Conservation (phyloP, 2,888 invertebrate genomes). For the Spisula subtruncata region DNA sequence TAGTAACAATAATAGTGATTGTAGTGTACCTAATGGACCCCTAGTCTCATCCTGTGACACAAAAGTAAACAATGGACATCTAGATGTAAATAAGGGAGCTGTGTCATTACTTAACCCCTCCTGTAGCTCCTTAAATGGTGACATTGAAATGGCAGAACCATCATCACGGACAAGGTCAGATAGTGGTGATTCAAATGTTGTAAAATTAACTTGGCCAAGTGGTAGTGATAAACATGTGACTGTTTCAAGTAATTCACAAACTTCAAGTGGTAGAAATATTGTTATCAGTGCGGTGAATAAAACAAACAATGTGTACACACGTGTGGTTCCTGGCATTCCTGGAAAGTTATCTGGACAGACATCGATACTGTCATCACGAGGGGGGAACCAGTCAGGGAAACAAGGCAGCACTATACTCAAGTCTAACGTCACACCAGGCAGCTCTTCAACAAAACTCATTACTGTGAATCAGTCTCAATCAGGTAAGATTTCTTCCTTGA, state of each 20-base stretch:
- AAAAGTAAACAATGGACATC: constrained; percentile 72
- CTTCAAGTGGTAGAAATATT: constrained; percentile 80
- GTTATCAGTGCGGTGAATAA: constrained; percentile 84
- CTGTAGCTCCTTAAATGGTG: constrained; percentile 70
- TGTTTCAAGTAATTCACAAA: constrained; percentile 64
- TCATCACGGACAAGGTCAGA: constrained; percentile 68
- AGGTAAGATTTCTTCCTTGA: constrained; percentile 62
- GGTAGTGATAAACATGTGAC: constrained; percentile 71
- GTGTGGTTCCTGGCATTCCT: constrained; percentile 79
- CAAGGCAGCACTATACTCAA: constrained; percentile 71
- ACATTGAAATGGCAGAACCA: constrained; percentile 69
- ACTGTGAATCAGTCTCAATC: constrained; percentile 81
- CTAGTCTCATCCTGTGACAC: constrained; percentile 69
- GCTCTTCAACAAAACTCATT: constrained; percentile 81
- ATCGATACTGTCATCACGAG: constrained; percentile 81
- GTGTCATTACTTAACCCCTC: constrained; percentile 79
- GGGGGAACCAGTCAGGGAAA: constrained; percentile 75
- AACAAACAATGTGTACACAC: constrained; percentile 81
- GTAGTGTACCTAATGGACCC: constrained; percentile 73
- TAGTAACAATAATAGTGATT: constrained; percentile 54
- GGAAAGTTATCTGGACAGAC: constrained; percentile 76
- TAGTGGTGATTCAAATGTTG: constrained; percentile 68
- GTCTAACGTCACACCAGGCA: constrained; percentile 63
- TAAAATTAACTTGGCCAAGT: constrained; percentile 79
- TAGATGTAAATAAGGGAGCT: constrained; percentile 73